Percentiles rank a stretch among this genome's conserved stretches.
phyloP scores from a whole-genome alignment of 2,888 invertebrate species.

The Melieria omissa region DNA sequence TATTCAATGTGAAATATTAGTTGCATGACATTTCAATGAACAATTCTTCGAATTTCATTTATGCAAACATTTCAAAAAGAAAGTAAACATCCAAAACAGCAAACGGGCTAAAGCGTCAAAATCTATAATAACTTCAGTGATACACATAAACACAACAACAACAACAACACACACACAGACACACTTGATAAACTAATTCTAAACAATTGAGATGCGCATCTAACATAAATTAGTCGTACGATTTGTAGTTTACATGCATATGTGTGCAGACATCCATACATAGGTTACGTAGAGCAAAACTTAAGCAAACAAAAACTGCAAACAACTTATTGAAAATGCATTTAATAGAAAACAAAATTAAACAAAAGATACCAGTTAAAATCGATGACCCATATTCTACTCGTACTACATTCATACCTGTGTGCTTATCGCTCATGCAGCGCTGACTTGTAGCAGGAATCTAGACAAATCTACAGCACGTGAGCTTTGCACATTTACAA shows the following conservation, averaged over 20 bases:
- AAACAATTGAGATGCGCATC: no score
- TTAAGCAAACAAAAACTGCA: background rate
- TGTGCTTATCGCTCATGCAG: no score
- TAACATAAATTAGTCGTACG: no score
- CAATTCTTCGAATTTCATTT: background rate
- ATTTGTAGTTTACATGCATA: background rate
- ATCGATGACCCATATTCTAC: no score
- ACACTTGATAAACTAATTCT: background rate
- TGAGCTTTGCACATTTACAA: background rate
- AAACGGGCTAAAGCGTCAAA: background rate
- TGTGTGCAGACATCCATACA: background rate
- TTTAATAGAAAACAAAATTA: no score
- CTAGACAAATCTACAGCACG: no score
- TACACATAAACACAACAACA: background rate
- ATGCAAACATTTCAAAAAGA: background rate
- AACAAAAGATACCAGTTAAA: no score
- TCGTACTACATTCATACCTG: no score
- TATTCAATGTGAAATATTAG: background rate
- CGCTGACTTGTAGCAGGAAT: no score
- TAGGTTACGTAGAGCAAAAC: background rate
- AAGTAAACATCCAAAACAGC: background rate
- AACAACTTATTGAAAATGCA: background rate
- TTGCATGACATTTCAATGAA: background rate
- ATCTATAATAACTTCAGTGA: slow-evolving; percentile 3
- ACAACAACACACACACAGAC: slow-evolving; percentile 3